Evolutionary conservation across 2,113 vertebrate species (phyloP).

Genomic region (Stigmatopora argus): DNA sequence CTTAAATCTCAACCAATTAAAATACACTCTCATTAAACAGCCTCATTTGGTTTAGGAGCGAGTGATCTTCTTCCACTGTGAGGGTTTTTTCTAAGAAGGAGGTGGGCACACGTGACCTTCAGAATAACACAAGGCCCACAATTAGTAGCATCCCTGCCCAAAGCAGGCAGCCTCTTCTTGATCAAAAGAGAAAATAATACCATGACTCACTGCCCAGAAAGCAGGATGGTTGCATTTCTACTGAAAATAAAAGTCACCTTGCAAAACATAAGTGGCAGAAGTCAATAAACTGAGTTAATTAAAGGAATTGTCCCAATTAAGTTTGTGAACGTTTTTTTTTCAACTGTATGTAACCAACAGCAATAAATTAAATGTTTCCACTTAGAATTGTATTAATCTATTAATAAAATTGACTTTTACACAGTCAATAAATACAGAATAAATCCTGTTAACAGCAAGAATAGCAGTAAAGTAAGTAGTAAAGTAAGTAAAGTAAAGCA

Average conservation of each 20-base stretch:
- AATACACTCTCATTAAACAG: constrained; percentile 38
- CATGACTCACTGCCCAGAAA: constrained; percentile 50
- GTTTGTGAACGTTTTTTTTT: constrained; percentile 43
- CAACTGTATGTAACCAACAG: constrained; percentile 35
- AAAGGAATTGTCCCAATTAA: constrained; percentile 68
- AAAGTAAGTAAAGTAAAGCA: constrained; percentile 1
- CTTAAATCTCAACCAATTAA: constrained; percentile 56
- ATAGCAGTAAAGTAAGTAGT: constrained; percentile 8
- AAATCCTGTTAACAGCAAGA: constrained; percentile 47
- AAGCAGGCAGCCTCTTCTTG: constrained; percentile 48
- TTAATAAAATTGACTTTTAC: background rate
- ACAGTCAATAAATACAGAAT: constrained; percentile 19
- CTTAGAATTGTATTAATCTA: background rate
- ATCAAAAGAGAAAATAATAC: constrained; percentile 55
- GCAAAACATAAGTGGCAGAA: constrained; percentile 34
- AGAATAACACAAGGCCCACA: constrained; percentile 53
- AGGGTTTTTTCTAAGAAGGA: constrained; percentile 30
- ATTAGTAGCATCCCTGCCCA: constrained; percentile 62
- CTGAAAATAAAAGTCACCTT: constrained; percentile 69
- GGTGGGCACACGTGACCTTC: constrained; percentile 59
- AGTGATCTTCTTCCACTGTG: constrained; percentile 36
- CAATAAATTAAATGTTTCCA: background rate
- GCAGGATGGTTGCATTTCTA: constrained; percentile 59
- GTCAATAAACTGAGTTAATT: constrained; percentile 60
- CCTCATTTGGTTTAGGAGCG: constrained; percentile 15